Base-by-base conservation (phyloP, 2,113 vertebrate species). In the Pterophyllum scalare region DNA sequence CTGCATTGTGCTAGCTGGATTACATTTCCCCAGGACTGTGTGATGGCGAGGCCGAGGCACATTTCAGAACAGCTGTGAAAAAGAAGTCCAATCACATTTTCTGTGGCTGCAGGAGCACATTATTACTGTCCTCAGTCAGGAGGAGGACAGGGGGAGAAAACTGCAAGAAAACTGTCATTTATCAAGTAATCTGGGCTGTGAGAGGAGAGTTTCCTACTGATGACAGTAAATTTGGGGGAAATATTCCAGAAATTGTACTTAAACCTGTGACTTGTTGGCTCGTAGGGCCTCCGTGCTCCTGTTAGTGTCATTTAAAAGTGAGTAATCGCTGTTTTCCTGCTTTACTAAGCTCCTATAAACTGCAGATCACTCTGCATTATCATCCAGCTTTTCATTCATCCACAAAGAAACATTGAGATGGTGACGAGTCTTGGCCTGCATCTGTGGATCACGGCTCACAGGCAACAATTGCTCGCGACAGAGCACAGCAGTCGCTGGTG, bases 1-100 rank as follows among this genome's bases (percentile, higher is more conserved):
- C 61, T 81, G 83, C 77, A 84, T 92, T 86, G 87, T 92, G 89
- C 79, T 56, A 67, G 90, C 88, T 81, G 81, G 88, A 83, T 92
- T 92, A 86, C 82, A 77, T 87, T 87, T 59, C 74, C 92, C 46
- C 56, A 2, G 82, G 86, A 86, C 64, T 43, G 76, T 33, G 79
- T 81, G 88, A 89, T 85, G 84, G 60, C 58, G 56, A 75, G 81
- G 83, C 77, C 84, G 83, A 82, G 82, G 89, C 84, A 28, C 70
- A 72, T 87, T 77, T 87, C 80, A 72, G 22, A 19, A 17, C 10
- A 1, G 84, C 67, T 61, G 61, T 79, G 62, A 81, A 75, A 67
- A 79, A 85, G 59, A 84, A 87, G 87, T 79, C 85, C 83, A 59
- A 84, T 86, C 79, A 75, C 22, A 80, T 88, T 85, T 74, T 76